Base-by-base conservation (phyloP, 2,797 vertebrate species). In the Cyclura pinguis region DNA sequence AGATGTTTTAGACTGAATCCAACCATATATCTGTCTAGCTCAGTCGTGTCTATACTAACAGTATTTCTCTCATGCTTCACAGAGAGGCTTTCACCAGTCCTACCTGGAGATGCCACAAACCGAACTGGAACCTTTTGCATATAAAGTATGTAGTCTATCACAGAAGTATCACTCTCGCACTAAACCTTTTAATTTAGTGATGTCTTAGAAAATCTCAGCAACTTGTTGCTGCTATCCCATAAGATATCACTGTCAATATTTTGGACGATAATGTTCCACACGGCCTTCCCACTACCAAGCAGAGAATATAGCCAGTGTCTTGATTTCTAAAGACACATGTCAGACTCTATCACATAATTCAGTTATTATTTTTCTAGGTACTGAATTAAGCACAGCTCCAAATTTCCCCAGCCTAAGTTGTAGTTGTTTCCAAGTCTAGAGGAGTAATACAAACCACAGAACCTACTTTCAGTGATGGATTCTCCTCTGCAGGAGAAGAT, bases 321-420 rank as follows among this genome's bases (percentile, higher is more conserved):
- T 35, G 42, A 73, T 35, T 74, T 85, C 35, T 55, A 18, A 24
- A 74, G n/a, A 9, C 12, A 35, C 22, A 12, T 29, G 16, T n/a
- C 4, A 29, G n/a, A 22, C 27, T 38, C 73, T 77, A 4, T 78
- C 74, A 86, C 50, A 59, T 27, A 32, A 2, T 78, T 42, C 50
- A 38, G 12, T 18, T 32, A 38, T 8, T n/a, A 72, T 1, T 3
- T 29, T 20, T 16, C 4, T 1, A 0, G 8, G 1, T 22, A 6
- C 0, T 7, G 1, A 84, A 22, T 0, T 16, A 0, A 0, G 52
- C 16, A 1, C 10, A 0, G 12, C 0, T 0, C 72, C 0, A 0
- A 3, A 4, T 38, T 22, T 62, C 0, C 1, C 18, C 4, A n/a
- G 18, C 0, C 93, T 95, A 83, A 95, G 47, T 80, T 0, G 24